Conservation (phyloP, 1,140 invertebrate species). For the Drosophila kurseongensis region DNA sequence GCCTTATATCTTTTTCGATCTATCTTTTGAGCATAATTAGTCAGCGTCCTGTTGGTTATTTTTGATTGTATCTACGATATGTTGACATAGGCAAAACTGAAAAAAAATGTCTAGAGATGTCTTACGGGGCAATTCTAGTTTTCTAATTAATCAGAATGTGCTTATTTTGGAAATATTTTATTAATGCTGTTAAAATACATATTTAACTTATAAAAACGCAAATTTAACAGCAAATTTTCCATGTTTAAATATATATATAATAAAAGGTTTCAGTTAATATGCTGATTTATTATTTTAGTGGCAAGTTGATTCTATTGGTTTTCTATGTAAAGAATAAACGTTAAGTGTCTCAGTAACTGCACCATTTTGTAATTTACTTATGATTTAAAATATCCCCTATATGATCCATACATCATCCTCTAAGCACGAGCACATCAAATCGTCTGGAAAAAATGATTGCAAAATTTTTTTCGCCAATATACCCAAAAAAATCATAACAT, state of each 20-base stretch:
- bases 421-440: conserved; percentile 54
- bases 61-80: conserved; percentile 53
- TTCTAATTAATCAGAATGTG: conserved; percentile 5
- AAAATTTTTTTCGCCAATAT: conserved; percentile 43
- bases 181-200: too few relatives aligned
- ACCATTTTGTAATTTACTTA: conserved; percentile 17
- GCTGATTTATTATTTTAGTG: too few relatives aligned
- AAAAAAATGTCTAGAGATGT: neutral
- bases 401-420: conserved; percentile 23
- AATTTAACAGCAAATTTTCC: too few relatives aligned
- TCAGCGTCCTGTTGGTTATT: conserved; percentile 67
- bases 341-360: neutral
- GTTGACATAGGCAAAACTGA: conserved; percentile 33
- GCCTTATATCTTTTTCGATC: conserved; percentile 6
- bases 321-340: neutral
- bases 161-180: too few relatives aligned
- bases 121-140: neutral
- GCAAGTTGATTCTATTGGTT: neutral
- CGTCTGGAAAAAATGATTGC: conserved; percentile 63
- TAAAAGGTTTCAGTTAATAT: too few relatives aligned
- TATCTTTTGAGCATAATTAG: conserved; percentile 56
- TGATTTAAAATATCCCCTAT: neutral
- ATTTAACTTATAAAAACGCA: too few relatives aligned
- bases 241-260: neutral
- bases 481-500: conserved; percentile 73